Base-by-base conservation (phyloP, 2,113 vertebrate genomes). In the Pterophyllum scalare region DNA sequence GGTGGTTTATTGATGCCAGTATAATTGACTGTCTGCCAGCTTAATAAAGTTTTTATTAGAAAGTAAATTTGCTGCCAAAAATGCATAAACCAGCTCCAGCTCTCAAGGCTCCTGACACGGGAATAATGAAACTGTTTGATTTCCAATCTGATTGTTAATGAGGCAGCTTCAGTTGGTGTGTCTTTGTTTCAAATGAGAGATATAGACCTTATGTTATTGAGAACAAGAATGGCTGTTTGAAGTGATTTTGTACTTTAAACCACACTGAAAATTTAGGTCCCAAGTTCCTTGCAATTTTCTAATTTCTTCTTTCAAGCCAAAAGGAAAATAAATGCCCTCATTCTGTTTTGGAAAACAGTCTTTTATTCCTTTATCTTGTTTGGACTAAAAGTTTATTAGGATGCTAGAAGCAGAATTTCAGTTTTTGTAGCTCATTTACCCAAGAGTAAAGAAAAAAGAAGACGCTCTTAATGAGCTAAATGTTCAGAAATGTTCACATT, bases 41-140 rank as follows among this genome's bases (percentile, higher is more conserved):
- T 88, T 91, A 80, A 91, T 93, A 75, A 90, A 94, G 84, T 89
- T 93, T 94, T 93, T 88, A 94, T 93, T 92, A 87, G 77, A 84
- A 40, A 83, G 76, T 40, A 81, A 82, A 82, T 86, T 89, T 82
- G 56, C 79, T 93, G 90, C 90, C 92, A 94, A 80, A 90, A 86
- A 90, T 80, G 70, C 79, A 84, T 28, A n/a, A 87, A 33, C 2
- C 49, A 64, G 57, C 81, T 86, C 75, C 67, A 75, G 76, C 79
- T 88, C 87, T 90, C n/a, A 46, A 81, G 57, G 76, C 74, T 83
- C 77, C 43, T 82, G 7, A 61, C 35, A 65, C 85, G 88, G 88
- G 85, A 91, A 88, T 93, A 90, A 84, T 87, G 70, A 90, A 90
- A 80, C 74, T 85, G 43, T 76, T 83, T 84, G 87, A 89, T 86